A percentile compares a stretch with the other conserved stretches of the same genome.
phyloP scores from a whole-genome alignment of 2,888 invertebrate species.

The Dicyrtomina minuta region DNA sequence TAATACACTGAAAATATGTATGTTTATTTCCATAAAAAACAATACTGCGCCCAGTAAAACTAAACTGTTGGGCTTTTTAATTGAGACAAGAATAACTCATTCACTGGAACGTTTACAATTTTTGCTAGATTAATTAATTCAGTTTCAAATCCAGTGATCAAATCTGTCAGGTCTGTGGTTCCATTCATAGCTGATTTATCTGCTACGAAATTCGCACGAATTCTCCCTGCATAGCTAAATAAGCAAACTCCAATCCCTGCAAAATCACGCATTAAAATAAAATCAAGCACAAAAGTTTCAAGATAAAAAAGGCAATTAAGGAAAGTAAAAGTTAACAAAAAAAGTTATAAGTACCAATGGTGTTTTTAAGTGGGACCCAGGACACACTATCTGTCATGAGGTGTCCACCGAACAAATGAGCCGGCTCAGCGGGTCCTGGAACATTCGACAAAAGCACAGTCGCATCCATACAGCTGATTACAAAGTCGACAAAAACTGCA shows the following conservation, averaged over 20 bases:
- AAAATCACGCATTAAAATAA: no score
- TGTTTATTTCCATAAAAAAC: no score
- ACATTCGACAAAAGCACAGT: constrained; percentile 51
- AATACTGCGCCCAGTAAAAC: no score
- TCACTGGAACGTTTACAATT: constrained; percentile 36
- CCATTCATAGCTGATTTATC: constrained; percentile 43
- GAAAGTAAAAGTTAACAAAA: not conserved
- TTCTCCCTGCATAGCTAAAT: constrained; percentile 49
- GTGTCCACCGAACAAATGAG: constrained; percentile 49
- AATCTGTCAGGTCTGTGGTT: constrained; percentile 38
- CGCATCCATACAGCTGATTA: constrained; percentile 42
- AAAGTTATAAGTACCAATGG: constrained; percentile 45
- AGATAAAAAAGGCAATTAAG: no score
- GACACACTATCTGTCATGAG: constrained; percentile 46
- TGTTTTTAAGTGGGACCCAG: constrained; percentile 50
- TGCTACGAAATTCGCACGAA: constrained; percentile 48
- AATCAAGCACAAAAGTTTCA: no score
- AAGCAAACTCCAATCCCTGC: constrained; percentile 49
- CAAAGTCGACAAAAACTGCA: constrained; percentile 38
- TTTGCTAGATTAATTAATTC: constrained; percentile 45
- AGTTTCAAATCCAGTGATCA: constrained; percentile 49
- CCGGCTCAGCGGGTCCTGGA: constrained; percentile 49
- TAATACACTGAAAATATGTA: no score
- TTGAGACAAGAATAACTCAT: no score
- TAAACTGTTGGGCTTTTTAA: no score